Evolutionary conservation across 2,888 invertebrate genomes (phyloP).

Genomic region (Stramonita haemastoma): DNA sequence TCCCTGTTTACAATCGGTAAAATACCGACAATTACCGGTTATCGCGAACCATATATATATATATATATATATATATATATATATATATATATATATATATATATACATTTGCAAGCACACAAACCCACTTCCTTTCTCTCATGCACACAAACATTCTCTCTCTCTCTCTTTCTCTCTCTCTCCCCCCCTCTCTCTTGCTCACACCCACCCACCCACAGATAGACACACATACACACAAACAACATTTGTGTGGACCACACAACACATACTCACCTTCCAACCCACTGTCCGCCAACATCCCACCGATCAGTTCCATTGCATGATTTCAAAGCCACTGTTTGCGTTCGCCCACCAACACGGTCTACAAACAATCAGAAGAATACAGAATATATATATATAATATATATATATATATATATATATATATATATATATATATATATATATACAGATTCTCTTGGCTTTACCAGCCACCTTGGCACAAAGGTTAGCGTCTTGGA

Average conservation of each 20-base stretch:
- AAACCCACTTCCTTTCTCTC: too few relatives aligned
- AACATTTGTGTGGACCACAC: too few relatives aligned
- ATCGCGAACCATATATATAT: too few relatives aligned
- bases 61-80: too few relatives aligned
- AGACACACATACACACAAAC: not conserved
- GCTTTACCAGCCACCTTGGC: too few relatives aligned
- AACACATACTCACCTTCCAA: conserved; percentile 67
- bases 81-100: too few relatives aligned
- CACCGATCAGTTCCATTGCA: conserved; percentile 66
- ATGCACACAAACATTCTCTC: too few relatives aligned
- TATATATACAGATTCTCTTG: not conserved
- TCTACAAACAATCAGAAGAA: conserved; percentile 58
- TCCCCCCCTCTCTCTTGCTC: not conserved
- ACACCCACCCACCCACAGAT: not conserved
- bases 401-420: not conserved
- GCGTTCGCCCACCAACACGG: conserved; percentile 75
- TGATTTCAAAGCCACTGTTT: conserved; percentile 66
- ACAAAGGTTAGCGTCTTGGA: too few relatives aligned
- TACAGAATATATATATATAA: not conserved
- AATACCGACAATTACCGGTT: too few relatives aligned
- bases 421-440: not conserved
- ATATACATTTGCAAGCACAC: too few relatives aligned
- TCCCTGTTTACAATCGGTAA: too few relatives aligned
- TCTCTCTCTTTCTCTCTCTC: too few relatives aligned
- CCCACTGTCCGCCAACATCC: conserved; percentile 77